Evolutionary conservation across 2,797 vertebrate species (phyloP).

Genomic region (Anguilla obscura): DNA sequence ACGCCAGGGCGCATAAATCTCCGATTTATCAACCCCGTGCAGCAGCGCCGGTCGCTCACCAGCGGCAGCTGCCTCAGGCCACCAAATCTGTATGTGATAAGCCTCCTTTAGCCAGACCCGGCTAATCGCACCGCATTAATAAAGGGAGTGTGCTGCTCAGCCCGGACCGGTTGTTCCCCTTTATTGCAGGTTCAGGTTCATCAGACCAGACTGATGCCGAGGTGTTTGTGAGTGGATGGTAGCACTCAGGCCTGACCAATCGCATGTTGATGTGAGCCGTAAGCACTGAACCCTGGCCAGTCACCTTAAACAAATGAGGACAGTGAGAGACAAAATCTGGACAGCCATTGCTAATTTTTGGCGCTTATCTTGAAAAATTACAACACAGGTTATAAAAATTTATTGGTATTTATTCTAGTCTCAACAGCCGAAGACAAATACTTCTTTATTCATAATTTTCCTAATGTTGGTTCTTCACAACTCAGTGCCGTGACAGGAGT

Average conservation of each 20-base stretch:
- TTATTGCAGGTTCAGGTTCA: background rate
- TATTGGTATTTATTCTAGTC: background rate
- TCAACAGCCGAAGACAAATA: background rate
- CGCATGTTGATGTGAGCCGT: slow-evolving; percentile 55
- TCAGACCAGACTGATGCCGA: background rate
- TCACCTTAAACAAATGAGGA: background rate
- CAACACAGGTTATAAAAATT: background rate
- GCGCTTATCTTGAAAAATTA: background rate
- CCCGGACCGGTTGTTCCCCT: background rate
- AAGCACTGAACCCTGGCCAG: slow-evolving; percentile 48
- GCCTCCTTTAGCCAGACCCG: background rate
- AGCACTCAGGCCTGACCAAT: slow-evolving; percentile 10
- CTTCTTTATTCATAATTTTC: background rate
- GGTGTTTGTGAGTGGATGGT: background rate
- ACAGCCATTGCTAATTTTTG: background rate
- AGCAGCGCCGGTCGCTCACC: slow-evolving; percentile 77
- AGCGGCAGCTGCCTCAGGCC: slow-evolving; percentile 63
- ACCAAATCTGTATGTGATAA: slow-evolving; percentile 77
- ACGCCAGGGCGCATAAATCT: slow-evolving; percentile 84
- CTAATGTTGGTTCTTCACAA: background rate
- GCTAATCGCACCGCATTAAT: background rate
- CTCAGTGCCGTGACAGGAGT: background rate
- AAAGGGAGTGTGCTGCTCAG: background rate
- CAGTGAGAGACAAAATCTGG: background rate
- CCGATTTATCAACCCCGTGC: slow-evolving; percentile 79